Evolutionary conservation across 2,113 vertebrate species (phyloP).

Genomic region (Microtus ochrogaster): DNA sequence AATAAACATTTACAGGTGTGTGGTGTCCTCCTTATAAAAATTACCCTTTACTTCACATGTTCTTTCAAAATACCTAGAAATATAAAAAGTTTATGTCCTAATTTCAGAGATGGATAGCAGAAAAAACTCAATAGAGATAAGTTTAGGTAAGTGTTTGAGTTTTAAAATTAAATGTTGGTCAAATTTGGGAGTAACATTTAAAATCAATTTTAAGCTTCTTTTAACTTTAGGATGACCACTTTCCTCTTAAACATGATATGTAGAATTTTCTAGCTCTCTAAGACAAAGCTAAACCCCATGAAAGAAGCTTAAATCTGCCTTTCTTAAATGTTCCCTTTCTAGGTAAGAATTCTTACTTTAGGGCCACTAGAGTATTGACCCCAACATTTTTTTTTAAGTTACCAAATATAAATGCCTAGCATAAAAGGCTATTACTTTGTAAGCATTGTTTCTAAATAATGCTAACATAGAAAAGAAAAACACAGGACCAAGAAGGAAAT

Average conservation of each 20-base stretch:
- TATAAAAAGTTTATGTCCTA: not conserved
- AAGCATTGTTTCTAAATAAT: constrained; percentile 34
- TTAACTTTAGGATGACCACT: not conserved
- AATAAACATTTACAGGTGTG: not conserved
- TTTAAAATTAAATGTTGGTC: constrained; percentile 22
- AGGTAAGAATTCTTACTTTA: not conserved
- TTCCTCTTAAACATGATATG: not conserved
- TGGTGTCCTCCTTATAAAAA: not conserved
- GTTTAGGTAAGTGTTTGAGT: not conserved
- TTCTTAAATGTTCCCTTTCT: not conserved
- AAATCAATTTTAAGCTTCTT: not conserved
- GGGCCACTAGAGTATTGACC: not conserved
- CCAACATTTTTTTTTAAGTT: not conserved
- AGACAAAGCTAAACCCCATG: not conserved
- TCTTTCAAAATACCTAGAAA: not conserved
- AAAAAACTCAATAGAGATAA: constrained; percentile 7
- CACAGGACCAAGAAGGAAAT: not conserved
- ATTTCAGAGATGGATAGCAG: not conserved
- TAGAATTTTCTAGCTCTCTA: not conserved
- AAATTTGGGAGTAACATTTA: not conserved
- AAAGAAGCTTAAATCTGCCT: not conserved
- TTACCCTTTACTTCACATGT: constrained; percentile 37
- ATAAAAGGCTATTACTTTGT: not conserved
- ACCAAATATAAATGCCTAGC: not conserved
- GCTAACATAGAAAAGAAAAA: not conserved